Conservation (phyloP, 1,140 invertebrate species). For the Reticulitermes speratus region DNA sequence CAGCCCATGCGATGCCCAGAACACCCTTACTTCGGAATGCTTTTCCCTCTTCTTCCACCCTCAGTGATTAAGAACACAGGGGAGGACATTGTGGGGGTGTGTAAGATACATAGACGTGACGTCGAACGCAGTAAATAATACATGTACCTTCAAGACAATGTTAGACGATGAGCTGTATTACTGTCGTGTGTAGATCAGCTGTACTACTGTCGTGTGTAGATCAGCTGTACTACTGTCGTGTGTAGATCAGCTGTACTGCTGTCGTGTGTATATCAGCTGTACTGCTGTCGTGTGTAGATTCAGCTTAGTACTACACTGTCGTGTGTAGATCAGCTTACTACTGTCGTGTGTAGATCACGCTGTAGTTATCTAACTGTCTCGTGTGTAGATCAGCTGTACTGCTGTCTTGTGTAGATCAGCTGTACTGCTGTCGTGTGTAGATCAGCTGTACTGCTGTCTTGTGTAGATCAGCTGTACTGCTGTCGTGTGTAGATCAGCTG, state of each 20-base stretch:
- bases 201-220: background rate
- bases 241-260: background rate
- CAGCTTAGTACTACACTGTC: too few relatives aligned
- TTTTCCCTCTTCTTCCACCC: slow-evolving; percentile 9
- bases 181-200: background rate
- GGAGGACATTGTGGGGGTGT: background rate
- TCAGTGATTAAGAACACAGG: slow-evolving; percentile 15
- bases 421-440: background rate
- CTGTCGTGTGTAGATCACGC: background rate
- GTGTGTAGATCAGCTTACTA: background rate
- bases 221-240: background rate
- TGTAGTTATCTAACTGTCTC: too few relatives aligned
- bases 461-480: background rate
- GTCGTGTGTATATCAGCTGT: background rate
- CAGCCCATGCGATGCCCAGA: background rate
- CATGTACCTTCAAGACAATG: background rate
- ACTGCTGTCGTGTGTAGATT: background rate
- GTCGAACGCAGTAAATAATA: slow-evolving; percentile 14
- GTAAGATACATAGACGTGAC: background rate
- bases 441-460: background rate
- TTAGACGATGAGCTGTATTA: background rate
- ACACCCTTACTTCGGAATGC: background rate
- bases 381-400: background rate
- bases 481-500: background rate
- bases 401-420: background rate